phyloP scores from a whole-genome alignment of 2,888 invertebrate species.

The Caenorhabditis wallacei region DNA sequence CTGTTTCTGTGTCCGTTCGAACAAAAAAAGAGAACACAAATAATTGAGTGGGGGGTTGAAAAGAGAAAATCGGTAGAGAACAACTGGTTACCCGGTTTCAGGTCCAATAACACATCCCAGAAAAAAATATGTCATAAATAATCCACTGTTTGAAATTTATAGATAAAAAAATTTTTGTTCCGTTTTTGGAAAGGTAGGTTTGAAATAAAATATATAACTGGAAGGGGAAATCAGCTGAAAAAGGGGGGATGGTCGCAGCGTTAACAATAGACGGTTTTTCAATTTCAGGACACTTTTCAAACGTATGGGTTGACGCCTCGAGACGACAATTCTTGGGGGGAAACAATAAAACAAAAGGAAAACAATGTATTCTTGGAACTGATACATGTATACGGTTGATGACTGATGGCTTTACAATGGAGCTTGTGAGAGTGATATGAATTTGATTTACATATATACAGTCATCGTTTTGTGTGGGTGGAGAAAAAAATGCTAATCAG shows the following conservation, averaged over 20 bases:
- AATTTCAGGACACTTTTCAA: conserved; percentile 46
- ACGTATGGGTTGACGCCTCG: conserved; percentile 31
- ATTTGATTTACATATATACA: background rate
- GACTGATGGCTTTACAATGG: background rate
- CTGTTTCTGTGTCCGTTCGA: conserved; percentile 25
- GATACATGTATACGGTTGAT: conserved; percentile 20
- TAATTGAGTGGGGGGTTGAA: conserved; percentile 46
- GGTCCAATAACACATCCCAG: conserved; percentile 16
- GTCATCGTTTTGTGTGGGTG: background rate
- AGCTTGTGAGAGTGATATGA: background rate
- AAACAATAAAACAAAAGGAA: conserved; percentile 58
- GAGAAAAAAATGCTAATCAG: background rate
- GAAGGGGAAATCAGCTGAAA: background rate
- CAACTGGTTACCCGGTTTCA: conserved; percentile 47
- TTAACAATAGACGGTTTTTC: conserved; percentile 45
- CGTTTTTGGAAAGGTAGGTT: background rate
- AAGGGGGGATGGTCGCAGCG: background rate
- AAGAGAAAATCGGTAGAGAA: conserved; percentile 26
- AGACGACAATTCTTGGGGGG: too few relatives aligned
- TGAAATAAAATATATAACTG: conserved; percentile 1
- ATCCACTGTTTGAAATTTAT: too few relatives aligned
- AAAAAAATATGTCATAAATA: conserved; percentile 1
- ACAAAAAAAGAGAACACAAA: conserved; percentile 41
- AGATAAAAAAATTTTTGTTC: conserved; percentile 6
- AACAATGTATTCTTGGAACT: conserved; percentile 17